Percentiles rank a stretch among this genome's conserved stretches.
phyloP scores from a whole-genome alignment of 2,113 vertebrate species.

The Eleginops maclovinus region DNA sequence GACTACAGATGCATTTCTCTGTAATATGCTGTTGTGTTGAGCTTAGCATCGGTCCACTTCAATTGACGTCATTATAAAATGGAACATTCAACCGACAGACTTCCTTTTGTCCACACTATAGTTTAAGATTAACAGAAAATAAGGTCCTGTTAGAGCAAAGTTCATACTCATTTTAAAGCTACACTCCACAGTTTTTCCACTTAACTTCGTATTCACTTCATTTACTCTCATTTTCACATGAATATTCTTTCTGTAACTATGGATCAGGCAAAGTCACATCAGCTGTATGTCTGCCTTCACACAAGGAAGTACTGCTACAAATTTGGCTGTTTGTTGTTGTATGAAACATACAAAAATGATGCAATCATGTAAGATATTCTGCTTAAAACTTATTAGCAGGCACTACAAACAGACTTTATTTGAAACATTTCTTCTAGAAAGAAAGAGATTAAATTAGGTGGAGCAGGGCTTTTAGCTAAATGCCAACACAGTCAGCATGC shows the following conservation, averaged over 20 bases:
- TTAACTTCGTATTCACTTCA: not conserved
- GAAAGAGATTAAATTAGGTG: too few species aligned
- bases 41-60: not conserved
- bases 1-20: constrained; percentile 13
- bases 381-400: not conserved
- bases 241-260: not conserved
- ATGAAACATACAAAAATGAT: not conserved
- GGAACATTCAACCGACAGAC: constrained; percentile 4
- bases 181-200: not conserved
- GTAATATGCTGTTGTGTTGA: constrained; percentile 4
- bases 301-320: not conserved
- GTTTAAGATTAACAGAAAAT: constrained; percentile 17
- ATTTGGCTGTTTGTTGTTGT: not conserved
- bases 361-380: too few species aligned
- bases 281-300: not conserved
- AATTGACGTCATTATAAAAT: constrained; percentile 10
- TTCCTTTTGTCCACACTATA: not conserved
- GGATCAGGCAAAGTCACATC: not conserved
- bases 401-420: not conserved
- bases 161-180: not conserved
- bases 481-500: not conserved
- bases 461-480: too few species aligned
- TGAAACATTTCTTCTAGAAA: not conserved
- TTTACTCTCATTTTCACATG: not conserved
- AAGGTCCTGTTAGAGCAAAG: not conserved